Evolutionary conservation across 2,113 vertebrate species (phyloP).

Genomic region (Trematocara zebra): DNA sequence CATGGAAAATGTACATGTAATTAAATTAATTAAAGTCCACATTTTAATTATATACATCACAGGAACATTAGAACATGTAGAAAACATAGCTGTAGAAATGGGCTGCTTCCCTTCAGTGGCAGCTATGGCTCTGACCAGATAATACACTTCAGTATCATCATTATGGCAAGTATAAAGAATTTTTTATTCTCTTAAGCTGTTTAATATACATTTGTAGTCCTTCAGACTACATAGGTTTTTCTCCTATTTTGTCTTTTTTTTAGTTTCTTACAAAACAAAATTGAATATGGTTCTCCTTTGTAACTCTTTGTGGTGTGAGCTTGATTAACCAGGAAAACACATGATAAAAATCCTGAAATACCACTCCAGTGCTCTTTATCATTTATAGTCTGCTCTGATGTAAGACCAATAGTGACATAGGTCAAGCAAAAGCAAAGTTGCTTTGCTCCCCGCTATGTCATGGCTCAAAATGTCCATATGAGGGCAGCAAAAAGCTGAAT

Average conservation of each 20-base stretch:
- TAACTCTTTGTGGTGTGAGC: background rate
- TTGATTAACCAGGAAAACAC: background rate
- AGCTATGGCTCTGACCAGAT: background rate
- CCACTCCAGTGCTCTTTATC: background rate
- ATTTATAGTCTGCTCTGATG: background rate
- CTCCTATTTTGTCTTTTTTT: background rate
- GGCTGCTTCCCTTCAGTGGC: background rate
- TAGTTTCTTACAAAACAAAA: background rate
- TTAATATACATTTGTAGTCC: background rate
- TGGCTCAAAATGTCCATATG: constrained; percentile 10
- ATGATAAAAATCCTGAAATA: background rate
- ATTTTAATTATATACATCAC: background rate
- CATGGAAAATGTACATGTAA: background rate
- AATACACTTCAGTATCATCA: background rate
- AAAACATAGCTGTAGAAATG: background rate
- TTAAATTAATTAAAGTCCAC: background rate
- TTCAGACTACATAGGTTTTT: background rate
- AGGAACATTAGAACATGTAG: background rate
- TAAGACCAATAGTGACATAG: background rate
- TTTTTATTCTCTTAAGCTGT: background rate
- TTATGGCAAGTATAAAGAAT: fast-evolving
- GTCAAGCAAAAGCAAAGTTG: background rate
- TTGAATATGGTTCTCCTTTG: background rate
- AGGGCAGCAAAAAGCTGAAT: constrained; percentile 30
- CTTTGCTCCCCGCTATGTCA: background rate